Evolutionary conservation across 53 echinoderm and acorn worm genomes (phyloP).

Genomic region (Hippasteria phrygiana): DNA sequence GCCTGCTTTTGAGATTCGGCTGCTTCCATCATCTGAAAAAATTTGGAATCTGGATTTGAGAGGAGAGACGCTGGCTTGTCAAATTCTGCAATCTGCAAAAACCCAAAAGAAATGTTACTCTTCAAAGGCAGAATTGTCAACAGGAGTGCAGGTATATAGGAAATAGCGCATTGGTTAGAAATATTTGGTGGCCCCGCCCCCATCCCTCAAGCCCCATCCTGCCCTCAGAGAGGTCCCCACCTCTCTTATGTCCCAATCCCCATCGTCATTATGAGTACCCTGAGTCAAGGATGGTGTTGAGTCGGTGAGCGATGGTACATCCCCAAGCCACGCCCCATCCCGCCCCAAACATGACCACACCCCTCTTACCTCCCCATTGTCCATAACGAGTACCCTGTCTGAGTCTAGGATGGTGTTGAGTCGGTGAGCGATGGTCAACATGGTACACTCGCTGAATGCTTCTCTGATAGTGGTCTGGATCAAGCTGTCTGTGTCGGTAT

Average conservation of each 20-base stretch:
- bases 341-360: background rate
- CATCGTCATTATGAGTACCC: constrained; percentile 94
- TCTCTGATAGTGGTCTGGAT: constrained; percentile 92
- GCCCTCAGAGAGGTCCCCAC: no score
- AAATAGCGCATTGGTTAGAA: no score
- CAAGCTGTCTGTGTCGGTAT: constrained; percentile 94
- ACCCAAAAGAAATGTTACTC: background rate
- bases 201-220: no score
- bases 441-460: constrained; percentile 91
- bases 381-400: constrained; percentile 96
- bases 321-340: background rate
- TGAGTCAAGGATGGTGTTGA: constrained; percentile 95
- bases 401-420: constrained; percentile 96
- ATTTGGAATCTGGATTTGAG: constrained; percentile 82
- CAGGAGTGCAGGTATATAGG: no score
- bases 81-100: constrained; percentile 89
- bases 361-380: constrained; percentile 6
- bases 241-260: background rate
- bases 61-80: constrained; percentile 85
- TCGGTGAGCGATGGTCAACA: constrained; percentile 97
- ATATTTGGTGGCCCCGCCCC: no score
- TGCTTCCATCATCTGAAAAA: constrained; percentile 87
- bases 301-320: constrained; percentile 65
- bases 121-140: no score
- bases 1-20: constrained; percentile 71